These are phyloP conservation scores for Ostrea denselamellosa DNA, from an alignment of 1,140 invertebrate species.

Conservation along the genomic window DNA sequence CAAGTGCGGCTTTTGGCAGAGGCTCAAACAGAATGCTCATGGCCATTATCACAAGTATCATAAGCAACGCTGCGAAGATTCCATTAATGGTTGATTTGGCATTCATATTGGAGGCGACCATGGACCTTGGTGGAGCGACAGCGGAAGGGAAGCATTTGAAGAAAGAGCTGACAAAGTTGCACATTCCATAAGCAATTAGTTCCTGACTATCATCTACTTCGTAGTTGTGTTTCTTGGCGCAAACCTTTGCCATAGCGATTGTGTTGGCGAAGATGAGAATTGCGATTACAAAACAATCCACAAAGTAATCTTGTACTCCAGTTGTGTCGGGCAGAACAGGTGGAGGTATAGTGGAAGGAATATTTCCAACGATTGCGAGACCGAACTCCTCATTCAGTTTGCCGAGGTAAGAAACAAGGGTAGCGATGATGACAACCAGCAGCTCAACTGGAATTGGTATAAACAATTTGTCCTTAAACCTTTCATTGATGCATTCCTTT, in stretches of 20 bases:
- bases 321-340: conserved; percentile 68
- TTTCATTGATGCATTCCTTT: conserved; percentile 90
- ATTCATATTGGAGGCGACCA: conserved; percentile 78
- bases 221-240: conserved; percentile 79
- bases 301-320: conserved; percentile 65
- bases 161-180: conserved; percentile 79
- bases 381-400: conserved; percentile 74
- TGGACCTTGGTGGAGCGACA: conserved; percentile 90
- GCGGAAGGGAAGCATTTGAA: conserved; percentile 84
- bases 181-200: conserved; percentile 80
- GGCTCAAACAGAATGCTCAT: conserved; percentile 77
- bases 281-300: conserved; percentile 76
- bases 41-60: conserved; percentile 80
- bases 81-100: conserved; percentile 70
- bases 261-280: conserved; percentile 79
- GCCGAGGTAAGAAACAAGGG: conserved; percentile 76
- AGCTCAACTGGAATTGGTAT: conserved; percentile 93
- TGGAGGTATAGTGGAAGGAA: conserved; percentile 77
- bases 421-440: conserved; percentile 84
- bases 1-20: conserved; percentile 78
- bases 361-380: conserved; percentile 78
- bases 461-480: conserved; percentile 84
- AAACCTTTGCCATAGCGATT: conserved; percentile 80
- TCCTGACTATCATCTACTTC: conserved; percentile 80
- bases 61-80: conserved; percentile 78